These are phyloP conservation scores for Dasypolia templi DNA, from an alignment of 2,888 invertebrate species.

Conservation along the genomic window DNA sequence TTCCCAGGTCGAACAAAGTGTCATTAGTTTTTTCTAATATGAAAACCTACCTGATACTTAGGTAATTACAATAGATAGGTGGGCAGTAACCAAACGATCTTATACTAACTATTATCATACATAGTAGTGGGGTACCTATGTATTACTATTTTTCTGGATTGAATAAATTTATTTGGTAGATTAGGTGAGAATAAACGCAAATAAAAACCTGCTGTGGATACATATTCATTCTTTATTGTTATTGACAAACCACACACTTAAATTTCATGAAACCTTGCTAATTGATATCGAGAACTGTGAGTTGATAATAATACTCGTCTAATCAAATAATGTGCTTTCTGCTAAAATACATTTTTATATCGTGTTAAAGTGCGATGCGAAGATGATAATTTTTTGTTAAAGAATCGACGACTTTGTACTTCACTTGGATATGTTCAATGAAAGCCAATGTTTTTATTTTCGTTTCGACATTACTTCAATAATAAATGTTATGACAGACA, in stretches of 20 bases:
- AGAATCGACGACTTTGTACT: background rate
- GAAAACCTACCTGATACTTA: background rate
- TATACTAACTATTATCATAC: background rate
- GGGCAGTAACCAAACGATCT: background rate
- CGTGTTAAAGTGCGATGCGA: background rate
- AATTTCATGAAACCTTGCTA: background rate
- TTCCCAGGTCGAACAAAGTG: background rate
- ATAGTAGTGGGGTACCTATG: background rate
- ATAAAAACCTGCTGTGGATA: background rate
- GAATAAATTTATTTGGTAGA: background rate
- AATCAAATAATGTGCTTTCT: background rate
- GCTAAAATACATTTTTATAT: background rate
- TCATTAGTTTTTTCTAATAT: too few species aligned
- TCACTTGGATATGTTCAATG: background rate
- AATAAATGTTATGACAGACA: conserved; percentile 66
- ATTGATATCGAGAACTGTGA: background rate
- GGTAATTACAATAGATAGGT: background rate
- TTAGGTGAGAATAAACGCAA: background rate
- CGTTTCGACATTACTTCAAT: conserved; percentile 60
- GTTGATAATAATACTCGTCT: background rate
- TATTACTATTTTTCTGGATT: background rate
- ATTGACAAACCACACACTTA: background rate
- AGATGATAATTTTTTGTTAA: background rate
- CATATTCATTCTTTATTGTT: conserved; percentile 1
- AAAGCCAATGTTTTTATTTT: background rate